A percentile compares a stretch with the other conserved stretches of the same genome.
Conservation (phyloP, 1,140 invertebrate genomes). For the Lepidurus apus region DNA sequence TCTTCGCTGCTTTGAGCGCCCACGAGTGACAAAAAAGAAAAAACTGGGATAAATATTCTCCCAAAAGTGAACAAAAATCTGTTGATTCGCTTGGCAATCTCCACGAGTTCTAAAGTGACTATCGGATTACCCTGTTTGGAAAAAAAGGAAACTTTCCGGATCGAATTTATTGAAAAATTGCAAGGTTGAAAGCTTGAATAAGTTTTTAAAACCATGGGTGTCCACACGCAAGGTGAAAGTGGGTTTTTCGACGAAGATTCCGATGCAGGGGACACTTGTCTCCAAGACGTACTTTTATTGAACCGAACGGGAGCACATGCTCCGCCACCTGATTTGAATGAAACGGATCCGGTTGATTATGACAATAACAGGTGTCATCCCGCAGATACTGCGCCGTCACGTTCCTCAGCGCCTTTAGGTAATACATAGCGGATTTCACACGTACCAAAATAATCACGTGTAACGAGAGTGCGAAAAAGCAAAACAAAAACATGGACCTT, state of each 20-base stretch:
- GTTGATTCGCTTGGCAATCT: no score
- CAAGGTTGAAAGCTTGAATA: not conserved
- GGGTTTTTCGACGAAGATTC: slow-evolving; percentile 33
- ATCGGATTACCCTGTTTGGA: not conserved
- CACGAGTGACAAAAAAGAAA: not conserved
- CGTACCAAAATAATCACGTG: not conserved
- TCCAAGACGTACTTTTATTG: slow-evolving; percentile 9
- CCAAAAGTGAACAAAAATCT: no score
- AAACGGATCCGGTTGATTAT: slow-evolving; percentile 19
- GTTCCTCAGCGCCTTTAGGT: slow-evolving; percentile 14
- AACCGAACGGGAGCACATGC: slow-evolving; percentile 20
- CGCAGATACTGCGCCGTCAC: slow-evolving; percentile 17
- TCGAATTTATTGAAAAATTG: not conserved
- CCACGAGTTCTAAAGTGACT: no score
- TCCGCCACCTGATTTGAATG: slow-evolving; percentile 17
- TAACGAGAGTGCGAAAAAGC: not conserved
- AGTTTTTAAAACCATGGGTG: slow-evolving; percentile 14
- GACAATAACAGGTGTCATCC: slow-evolving; percentile 21
- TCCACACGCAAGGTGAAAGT: slow-evolving; percentile 34
- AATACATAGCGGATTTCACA: not conserved
- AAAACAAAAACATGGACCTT: not conserved
- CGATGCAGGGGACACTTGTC: slow-evolving; percentile 16
- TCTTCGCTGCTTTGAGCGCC: not conserved
- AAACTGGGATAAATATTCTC: not conserved
- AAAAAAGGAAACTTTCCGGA: not conserved